Evolutionary conservation across 2,888 invertebrate genomes (phyloP).

Genomic region (Lycia hirtaria): DNA sequence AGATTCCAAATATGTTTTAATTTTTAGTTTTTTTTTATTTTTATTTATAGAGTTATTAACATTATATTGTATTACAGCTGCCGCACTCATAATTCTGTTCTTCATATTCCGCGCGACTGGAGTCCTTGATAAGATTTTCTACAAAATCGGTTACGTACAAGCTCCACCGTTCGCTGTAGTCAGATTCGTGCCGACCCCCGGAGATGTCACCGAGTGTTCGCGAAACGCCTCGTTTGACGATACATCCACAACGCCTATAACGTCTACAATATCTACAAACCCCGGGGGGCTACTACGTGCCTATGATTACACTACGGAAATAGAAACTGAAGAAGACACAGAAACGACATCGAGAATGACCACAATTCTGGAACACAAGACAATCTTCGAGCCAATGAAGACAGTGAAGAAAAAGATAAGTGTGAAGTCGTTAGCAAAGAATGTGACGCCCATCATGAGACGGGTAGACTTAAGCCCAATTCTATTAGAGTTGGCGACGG

Average conservation of each 20-base stretch:
- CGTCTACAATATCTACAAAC: background rate
- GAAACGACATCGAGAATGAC: background rate
- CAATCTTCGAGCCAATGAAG: background rate
- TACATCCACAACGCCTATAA: background rate
- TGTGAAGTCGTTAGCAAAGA: background rate
- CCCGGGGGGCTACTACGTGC: background rate
- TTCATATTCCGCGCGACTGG: slow-evolving; percentile 70
- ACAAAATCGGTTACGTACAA: slow-evolving; percentile 67
- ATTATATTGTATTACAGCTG: slow-evolving; percentile 22
- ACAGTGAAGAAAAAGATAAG: background rate
- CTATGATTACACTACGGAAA: background rate
- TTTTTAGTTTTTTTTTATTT: no score
- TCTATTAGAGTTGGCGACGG: background rate
- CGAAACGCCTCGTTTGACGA: slow-evolving; percentile 53
- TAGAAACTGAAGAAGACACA: background rate
- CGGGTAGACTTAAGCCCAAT: no score
- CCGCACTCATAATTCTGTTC: slow-evolving; percentile 64
- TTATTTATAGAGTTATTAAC: no score
- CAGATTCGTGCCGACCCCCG: slow-evolving; percentile 61
- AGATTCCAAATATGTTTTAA: no score
- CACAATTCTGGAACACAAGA: background rate
- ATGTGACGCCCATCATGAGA: no score
- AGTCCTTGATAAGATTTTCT: slow-evolving; percentile 69
- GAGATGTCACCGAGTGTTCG: slow-evolving; percentile 65
- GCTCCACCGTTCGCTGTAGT: slow-evolving; percentile 42